phyloP scores from a whole-genome alignment of 2,113 vertebrate genomes.

The Laticauda colubrina region DNA sequence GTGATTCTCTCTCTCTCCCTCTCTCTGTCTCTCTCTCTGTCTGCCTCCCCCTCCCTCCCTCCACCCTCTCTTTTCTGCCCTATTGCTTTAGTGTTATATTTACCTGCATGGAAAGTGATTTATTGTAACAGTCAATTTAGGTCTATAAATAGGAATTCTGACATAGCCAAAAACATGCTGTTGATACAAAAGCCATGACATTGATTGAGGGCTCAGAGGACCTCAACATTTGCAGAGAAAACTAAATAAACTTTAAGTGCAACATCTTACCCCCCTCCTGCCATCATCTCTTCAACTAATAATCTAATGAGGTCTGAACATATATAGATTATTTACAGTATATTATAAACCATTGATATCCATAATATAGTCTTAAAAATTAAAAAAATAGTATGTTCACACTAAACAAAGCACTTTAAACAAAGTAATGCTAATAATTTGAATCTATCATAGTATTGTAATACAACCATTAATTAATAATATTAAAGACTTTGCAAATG shows the following conservation, averaged over 20 bases:
- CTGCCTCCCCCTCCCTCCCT: not conserved
- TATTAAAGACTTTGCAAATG: not conserved
- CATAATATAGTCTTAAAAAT: not conserved
- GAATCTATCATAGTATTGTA: not conserved
- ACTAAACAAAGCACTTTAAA: not conserved
- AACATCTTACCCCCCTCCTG: not conserved
- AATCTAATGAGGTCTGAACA: not conserved
- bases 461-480: not conserved
- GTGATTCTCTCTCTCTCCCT: not conserved
- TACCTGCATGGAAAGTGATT: constrained; percentile 4
- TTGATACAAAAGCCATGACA: not conserved
- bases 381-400: not conserved
- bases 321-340: not conserved
- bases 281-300: not conserved
- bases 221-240: not conserved
- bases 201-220: not conserved
- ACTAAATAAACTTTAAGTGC: not conserved
- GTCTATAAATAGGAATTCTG: not conserved
- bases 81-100: constrained; percentile 35
- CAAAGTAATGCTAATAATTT: not conserved
- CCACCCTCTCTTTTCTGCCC: not conserved
- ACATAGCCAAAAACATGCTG: not conserved
- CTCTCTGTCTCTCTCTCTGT: not conserved
- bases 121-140: not conserved
- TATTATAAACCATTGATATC: not conserved